Evolutionary conservation across 2,888 invertebrate species (phyloP), one percentile per base, ranked within the genome.

Genomic region (Tetragnatha montana): DNA sequence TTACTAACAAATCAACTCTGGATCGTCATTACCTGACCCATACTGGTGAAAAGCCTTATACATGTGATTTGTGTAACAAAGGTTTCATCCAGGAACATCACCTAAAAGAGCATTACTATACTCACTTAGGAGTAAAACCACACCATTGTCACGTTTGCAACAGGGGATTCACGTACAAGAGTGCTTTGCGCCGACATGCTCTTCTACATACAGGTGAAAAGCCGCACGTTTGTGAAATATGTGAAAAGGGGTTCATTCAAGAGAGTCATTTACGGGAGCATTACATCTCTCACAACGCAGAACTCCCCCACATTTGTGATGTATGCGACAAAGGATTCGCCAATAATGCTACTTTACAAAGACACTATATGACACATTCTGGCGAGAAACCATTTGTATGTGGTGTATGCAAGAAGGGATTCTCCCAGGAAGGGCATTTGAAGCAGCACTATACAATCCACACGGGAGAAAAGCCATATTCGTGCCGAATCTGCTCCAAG

Each of bases 21-120:
- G 89, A 89, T 85, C 89, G 89, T 0, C 89, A 89, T 81, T 89
- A 81, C 49, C 75, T 89, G 47, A 89, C 85, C 14, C 89, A 89
- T 60, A 89, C 89, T 6, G 89, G 89, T 19, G 89, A 89, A 71
- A 89, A 89, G 22, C 89, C 89, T 2, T 89, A 89, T 21, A 85
- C 75, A 8, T 89, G 89, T 47, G 89, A 89, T 47, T 21, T 71
- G 6, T 89, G 89, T 50, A 89, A 85, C 49, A 89, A 89, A 60
- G 89, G 89, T 47, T 89, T 89, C 60, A 89, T 89, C n/a, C 89
- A 89, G 47, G 89, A 89, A 22, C 89, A 89, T 81, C 89, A 89
- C 17, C 47, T 89, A 14, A 89, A 89, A 70, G 89, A 89, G 22
- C 89, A 89, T 71, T 89, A 89, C 35, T 89, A 78, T 14, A 85